Evolutionary conservation across 2,888 invertebrate genomes (phyloP).

Genomic region (Belgica antarctica): DNA sequence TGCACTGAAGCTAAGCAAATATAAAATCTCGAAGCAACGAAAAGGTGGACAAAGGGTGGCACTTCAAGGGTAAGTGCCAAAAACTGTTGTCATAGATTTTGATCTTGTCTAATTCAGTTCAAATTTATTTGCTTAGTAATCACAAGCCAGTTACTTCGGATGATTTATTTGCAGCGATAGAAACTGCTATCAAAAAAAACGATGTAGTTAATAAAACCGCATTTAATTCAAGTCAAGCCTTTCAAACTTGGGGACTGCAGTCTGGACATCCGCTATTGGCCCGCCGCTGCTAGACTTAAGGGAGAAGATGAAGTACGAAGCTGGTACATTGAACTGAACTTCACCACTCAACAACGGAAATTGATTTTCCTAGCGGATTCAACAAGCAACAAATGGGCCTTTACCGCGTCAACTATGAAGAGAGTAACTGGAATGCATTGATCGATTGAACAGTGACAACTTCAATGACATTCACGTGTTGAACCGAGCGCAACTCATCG

Average conservation of each 20-base stretch:
- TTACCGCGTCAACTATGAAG: slow-evolving; percentile 43
- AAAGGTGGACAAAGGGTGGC: no score
- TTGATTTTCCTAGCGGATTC: no score
- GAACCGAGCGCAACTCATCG: slow-evolving; percentile 70
- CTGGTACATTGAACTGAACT: slow-evolving; percentile 13
- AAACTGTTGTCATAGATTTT: not conserved
- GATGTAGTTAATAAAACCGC: not conserved
- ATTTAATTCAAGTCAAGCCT: not conserved
- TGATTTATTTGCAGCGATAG: slow-evolving; percentile 3
- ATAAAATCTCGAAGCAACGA: no score
- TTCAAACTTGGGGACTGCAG: slow-evolving; percentile 63
- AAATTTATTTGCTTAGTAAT: slow-evolving; percentile 7
- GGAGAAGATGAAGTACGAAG: not conserved
- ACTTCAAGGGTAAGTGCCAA: slow-evolving; percentile 22
- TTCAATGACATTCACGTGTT: slow-evolving; percentile 48
- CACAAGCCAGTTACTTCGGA: slow-evolving; percentile 28
- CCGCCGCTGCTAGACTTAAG: not conserved
- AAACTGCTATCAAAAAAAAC: not conserved
- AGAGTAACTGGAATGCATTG: slow-evolving; percentile 37
- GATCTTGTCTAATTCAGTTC: slow-evolving; percentile 11
- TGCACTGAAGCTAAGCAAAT: slow-evolving; percentile 24
- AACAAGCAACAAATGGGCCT: slow-evolving; percentile 43
- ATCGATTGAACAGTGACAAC: not conserved
- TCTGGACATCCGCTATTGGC: slow-evolving; percentile 65
- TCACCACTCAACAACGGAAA: no score